These are phyloP conservation scores for Cartodere bifasciata DNA, from an alignment of 2,888 invertebrate genomes.

Conservation along the genomic window DNA sequence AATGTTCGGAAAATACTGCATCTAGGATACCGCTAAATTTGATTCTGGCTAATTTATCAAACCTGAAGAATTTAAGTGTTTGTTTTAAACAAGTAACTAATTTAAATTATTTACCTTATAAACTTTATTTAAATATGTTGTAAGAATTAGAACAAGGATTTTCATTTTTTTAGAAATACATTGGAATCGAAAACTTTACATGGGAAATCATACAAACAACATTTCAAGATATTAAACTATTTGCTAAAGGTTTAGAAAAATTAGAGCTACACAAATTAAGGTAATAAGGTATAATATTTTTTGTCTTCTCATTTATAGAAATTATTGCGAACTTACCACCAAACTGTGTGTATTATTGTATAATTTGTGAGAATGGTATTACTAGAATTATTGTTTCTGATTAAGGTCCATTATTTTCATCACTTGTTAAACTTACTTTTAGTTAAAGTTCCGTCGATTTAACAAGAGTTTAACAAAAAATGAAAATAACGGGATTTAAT, in stretches of 20 bases:
- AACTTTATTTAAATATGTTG: constrained; percentile 1
- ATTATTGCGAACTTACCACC: too few relatives aligned
- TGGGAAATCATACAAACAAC: constrained; percentile 26
- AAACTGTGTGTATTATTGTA: too few relatives aligned
- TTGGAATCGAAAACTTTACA: constrained; percentile 24
- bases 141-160: constrained; percentile 2
- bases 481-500: too few relatives aligned
- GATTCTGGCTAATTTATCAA: constrained; percentile 23
- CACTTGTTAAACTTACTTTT: too few relatives aligned
- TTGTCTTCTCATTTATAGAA: too few relatives aligned
- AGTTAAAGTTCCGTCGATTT: too few relatives aligned
- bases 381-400: too few relatives aligned
- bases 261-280: constrained; percentile 22
- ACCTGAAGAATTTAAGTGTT: constrained; percentile 25
- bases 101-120: constrained; percentile 6
- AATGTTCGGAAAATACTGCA: constrained; percentile 16
- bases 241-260: constrained; percentile 27
- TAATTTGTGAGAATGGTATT: too few relatives aligned
- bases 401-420: too few relatives aligned
- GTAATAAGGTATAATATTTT: too few relatives aligned
- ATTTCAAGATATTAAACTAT: constrained; percentile 22
- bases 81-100: constrained; percentile 28
- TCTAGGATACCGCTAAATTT: constrained; percentile 26
- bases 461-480: too few relatives aligned
- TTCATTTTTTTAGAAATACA: constrained; percentile 21